These are phyloP conservation scores for Maconellicoccus hirsutus DNA, from an alignment of 1,140 invertebrate genomes.

Conservation along the genomic window DNA sequence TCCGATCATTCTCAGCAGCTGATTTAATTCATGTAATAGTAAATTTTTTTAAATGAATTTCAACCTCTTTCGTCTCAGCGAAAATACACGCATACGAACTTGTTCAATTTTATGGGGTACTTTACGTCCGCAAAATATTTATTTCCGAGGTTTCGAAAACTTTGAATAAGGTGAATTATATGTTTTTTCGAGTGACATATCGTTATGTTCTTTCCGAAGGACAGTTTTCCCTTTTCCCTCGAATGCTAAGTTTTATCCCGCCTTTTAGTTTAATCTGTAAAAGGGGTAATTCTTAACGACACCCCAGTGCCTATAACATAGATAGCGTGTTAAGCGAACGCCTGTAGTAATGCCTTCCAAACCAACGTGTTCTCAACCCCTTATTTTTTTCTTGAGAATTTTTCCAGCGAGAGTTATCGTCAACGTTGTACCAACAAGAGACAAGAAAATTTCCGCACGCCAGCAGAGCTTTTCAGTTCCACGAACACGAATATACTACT, in stretches of 20 bases:
- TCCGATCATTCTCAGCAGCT: neutral
- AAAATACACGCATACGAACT: no score
- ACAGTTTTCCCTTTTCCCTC: conserved; percentile 9
- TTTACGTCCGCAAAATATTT: neutral
- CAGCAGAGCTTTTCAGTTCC: no score
- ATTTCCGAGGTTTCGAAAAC: neutral
- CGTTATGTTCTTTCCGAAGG: conserved; percentile 13
- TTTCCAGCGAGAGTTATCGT: neutral
- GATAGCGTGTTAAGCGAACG: conserved; percentile 7
- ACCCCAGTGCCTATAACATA: conserved; percentile 8
- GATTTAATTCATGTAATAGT: no score
- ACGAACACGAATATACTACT: no score
- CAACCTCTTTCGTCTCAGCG: no score
- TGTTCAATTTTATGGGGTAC: neutral
- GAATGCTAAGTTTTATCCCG: conserved; percentile 12
- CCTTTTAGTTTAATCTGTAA: conserved; percentile 18
- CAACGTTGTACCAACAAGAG: no score
- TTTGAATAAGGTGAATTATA: conserved; percentile 15
- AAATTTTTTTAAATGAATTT: no score
- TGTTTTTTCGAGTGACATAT: conserved; percentile 15
- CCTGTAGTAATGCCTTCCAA: neutral
- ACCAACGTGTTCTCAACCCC: neutral
- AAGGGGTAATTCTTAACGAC: conserved; percentile 22
- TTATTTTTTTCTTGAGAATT: neutral
- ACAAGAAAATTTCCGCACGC: no score